These are phyloP conservation scores for Albula glossodonta DNA, from an alignment of 2,113 vertebrate species.

Conservation along the genomic window DNA sequence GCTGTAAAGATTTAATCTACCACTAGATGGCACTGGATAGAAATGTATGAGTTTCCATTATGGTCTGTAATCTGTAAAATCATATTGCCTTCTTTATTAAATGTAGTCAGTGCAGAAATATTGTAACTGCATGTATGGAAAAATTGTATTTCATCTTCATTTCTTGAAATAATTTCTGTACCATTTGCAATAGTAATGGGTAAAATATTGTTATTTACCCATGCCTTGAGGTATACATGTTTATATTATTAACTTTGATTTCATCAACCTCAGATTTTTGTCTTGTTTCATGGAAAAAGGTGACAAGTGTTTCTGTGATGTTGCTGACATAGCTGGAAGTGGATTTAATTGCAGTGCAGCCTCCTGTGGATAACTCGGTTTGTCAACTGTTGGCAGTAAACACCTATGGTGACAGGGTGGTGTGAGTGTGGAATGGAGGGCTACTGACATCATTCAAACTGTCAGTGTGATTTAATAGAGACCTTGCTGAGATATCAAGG, in stretches of 20 bases:
- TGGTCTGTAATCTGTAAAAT: not conserved
- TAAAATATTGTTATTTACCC: not conserved
- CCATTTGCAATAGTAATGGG: not conserved
- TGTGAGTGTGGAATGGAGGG: not conserved
- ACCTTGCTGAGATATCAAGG: not conserved
- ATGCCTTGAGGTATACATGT: not conserved
- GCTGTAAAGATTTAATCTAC: not conserved
- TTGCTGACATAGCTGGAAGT: not conserved
- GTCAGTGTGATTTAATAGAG: constrained; percentile 1
- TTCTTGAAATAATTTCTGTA: not conserved
- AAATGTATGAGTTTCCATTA: not conserved
- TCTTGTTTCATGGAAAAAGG: not conserved
- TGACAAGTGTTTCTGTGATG: not conserved
- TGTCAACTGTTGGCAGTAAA: not conserved
- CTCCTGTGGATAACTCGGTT: not conserved
- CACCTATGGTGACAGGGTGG: not conserved
- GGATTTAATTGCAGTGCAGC: not conserved
- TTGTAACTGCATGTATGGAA: not conserved
- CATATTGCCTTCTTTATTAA: not conserved
- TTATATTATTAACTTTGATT: not conserved
- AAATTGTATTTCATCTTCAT: not conserved
- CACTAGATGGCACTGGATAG: not conserved
- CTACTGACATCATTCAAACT: constrained; percentile 1
- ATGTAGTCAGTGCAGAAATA: not conserved
- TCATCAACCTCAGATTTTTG: not conserved